phyloP scores from a whole-genome alignment of 2,797 vertebrate species.

The Strix occidentalis region DNA sequence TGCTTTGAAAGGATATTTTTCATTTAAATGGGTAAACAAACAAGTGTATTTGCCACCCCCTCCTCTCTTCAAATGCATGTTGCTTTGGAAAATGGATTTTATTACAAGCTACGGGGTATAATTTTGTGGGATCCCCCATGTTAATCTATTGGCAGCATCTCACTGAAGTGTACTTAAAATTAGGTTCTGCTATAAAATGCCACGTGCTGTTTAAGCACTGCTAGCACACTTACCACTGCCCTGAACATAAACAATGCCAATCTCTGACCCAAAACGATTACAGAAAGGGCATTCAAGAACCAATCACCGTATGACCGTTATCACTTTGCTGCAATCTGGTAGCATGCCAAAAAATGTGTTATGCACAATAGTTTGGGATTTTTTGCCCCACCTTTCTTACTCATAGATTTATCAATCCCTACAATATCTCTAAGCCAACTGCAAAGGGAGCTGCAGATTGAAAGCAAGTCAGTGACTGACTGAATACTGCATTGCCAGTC shows the following conservation, averaged over 20 bases:
- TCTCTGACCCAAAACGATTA: background rate
- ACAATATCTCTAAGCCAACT: background rate
- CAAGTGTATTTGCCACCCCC: background rate
- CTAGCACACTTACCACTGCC: background rate
- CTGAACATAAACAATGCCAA: background rate
- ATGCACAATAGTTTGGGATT: background rate
- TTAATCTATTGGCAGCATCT: background rate
- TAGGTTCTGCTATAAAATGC: background rate
- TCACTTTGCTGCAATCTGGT: background rate
- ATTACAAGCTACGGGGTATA: background rate
- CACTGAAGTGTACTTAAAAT: slow-evolving; percentile 20
- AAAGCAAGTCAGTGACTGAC: background rate
- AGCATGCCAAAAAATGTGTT: background rate
- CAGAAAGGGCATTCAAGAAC: background rate
- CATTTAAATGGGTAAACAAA: background rate
- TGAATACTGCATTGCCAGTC: background rate
- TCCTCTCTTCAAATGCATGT: background rate
- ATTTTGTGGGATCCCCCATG: slow-evolving; percentile 1
- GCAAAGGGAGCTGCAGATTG: background rate
- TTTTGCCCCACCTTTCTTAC: background rate
- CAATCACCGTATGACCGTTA: fast-evolving
- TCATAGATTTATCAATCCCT: background rate
- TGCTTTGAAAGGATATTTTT: background rate
- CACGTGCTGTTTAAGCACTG: background rate
- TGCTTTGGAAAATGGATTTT: slow-evolving; percentile 17